Percentiles rank a stretch among this genome's conserved stretches.
Evolutionary conservation across 1,140 invertebrate species (phyloP).

Genomic region (Xylocopa sonorina): DNA sequence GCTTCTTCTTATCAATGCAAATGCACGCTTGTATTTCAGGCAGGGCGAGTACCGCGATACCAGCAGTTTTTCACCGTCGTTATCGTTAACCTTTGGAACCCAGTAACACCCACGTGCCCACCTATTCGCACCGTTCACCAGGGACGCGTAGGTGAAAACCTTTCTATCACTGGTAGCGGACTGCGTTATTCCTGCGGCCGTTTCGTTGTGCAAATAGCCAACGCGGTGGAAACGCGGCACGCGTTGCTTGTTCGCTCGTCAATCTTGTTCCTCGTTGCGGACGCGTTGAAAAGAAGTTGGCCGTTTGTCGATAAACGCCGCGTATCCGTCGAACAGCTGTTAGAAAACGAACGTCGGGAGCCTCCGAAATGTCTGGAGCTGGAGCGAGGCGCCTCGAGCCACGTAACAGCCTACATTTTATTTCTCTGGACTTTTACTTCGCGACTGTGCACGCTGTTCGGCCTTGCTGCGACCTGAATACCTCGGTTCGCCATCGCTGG

Average conservation of each 20-base stretch:
- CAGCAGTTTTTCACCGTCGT: background rate
- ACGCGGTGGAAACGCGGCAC: too few relatives aligned
- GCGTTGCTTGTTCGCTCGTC: too few relatives aligned
- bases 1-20: background rate
- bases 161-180: background rate
- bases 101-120: conserved; percentile 12
- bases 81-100: conserved; percentile 26
- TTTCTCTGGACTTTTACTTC: conserved; percentile 72
- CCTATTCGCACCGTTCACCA: background rate
- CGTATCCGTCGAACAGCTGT: background rate
- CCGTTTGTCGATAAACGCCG: too few relatives aligned
- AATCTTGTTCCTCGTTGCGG: too few relatives aligned
- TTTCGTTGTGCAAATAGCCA: conserved; percentile 19
- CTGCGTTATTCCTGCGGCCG: background rate
- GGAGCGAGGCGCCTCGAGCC: conserved; percentile 65
- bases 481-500: conserved; percentile 57
- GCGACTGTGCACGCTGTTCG: conserved; percentile 48
- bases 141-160: conserved; percentile 18
- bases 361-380: conserved; percentile 13
- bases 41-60: background rate
- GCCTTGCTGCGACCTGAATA: conserved; percentile 73
- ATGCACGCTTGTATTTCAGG: conserved; percentile 4
- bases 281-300: too few relatives aligned
- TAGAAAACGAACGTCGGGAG: background rate
- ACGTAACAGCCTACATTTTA: conserved; percentile 75